Base-by-base conservation (phyloP, 2,797 vertebrate genomes). In the Acrossocheilus fasciatus region DNA sequence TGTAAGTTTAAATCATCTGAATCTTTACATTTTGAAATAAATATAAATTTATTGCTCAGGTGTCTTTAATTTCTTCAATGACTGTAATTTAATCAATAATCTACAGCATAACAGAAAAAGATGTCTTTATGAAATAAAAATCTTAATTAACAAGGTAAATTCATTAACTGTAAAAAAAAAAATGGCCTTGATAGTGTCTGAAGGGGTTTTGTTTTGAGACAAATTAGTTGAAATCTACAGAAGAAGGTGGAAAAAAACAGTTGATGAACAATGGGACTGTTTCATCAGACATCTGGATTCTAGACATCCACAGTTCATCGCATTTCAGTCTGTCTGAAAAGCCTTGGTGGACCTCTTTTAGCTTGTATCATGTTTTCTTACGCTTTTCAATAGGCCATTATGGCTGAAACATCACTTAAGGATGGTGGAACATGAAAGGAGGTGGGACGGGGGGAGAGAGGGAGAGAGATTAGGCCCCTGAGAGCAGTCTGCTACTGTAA, bases 391-490 rank as follows among this genome's bases (percentile, higher is more conserved):
- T 93, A 90, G 92, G 89, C 91, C 91, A 94, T 95, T 93, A 94
- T 94, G 88, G 89, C 89, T 89, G 91, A 90, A 93, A 92, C 92
- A 93, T 86, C 69, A 90, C 93, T 94, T 93, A 91, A 90, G 93
- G 89, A 93, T 84, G 91, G 91, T 86, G 91, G 88, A 91, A 94
- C 93, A 94, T 94, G 92, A 95, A 95, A 95, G 90, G 92, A 93
- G 92, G 90, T 81, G 80, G 92, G 89, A 91, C 88, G 79, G 90
- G 80, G 90, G 83, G 89, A 88, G 92, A 93, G 92, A 93, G 93
- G 90, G 92, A 94, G 93, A 91, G 91, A 94, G 92, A 94, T 92
- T 93, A 94, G 93, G 93, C 89, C 92, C 91, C 87, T 86, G 91
- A 7, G 87, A 94, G 93, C 92, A 93, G 91, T 91, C 89, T 64